Conservation (phyloP, 2,797 vertebrate genomes). For the Crenichthys baileyi region DNA sequence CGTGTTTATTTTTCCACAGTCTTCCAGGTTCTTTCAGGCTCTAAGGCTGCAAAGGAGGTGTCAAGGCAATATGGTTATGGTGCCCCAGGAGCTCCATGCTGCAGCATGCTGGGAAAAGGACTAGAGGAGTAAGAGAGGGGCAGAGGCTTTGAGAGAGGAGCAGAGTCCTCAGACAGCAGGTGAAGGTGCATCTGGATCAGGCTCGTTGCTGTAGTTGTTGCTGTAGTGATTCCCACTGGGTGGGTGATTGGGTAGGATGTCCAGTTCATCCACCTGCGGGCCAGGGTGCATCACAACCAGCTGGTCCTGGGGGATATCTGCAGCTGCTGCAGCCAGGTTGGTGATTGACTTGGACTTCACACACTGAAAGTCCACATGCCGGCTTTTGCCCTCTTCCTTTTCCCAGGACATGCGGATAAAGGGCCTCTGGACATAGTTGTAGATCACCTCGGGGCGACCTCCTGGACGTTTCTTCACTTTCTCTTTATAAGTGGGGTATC, state of each 20-base stretch:
- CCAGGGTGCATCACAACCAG: constrained; percentile 91
- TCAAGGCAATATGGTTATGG: constrained; percentile 86
- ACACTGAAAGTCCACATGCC: constrained; percentile 98
- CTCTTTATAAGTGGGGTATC: constrained; percentile 98
- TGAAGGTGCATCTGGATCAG: constrained; percentile 90
- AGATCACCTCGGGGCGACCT: constrained; percentile 95
- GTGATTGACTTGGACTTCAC: constrained; percentile 98
- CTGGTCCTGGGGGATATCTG: constrained; percentile 97
- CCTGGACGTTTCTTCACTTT: constrained; percentile 97
- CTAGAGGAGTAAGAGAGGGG: constrained; percentile 75
- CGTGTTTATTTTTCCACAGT: constrained; percentile 65
- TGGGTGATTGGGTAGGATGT: constrained; percentile 90
- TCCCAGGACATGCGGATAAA: constrained; percentile 99
- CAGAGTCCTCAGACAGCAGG: constrained; percentile 81
- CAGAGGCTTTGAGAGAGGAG: constrained; percentile 67
- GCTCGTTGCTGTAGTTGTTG: constrained; percentile 87
- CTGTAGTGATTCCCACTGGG: constrained; percentile 82
- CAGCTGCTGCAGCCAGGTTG: constrained; percentile 91
- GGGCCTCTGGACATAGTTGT: constrained; percentile 97
- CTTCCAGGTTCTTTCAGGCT: constrained; percentile 81
- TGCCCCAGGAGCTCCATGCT: constrained; percentile 83
- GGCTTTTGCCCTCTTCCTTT: constrained; percentile 98
- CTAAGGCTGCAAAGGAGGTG: constrained; percentile 87
- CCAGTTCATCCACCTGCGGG: constrained; percentile 95
- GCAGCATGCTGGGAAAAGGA: constrained; percentile 81